Evolutionary conservation across 2,113 vertebrate genomes (phyloP), one percentile per base, ranked within the genome.

Genomic region (Cebus imitator): DNA sequence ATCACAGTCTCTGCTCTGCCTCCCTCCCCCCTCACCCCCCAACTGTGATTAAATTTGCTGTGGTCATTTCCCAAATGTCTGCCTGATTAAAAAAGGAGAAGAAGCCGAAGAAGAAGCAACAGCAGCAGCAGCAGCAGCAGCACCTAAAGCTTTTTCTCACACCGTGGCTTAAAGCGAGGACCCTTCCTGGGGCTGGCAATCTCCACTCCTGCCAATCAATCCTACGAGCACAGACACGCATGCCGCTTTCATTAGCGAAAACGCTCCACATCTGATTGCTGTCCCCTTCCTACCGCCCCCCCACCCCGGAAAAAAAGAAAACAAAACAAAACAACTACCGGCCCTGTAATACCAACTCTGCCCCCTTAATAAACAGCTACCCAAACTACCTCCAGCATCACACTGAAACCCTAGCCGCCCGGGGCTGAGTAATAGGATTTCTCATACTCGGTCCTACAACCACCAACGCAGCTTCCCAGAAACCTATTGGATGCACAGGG

Each of bases 1-100:
- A 90, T 98, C 98, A 79, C 88, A 72, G 92, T 97, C 97, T 91
- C 85, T 18, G 97, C 98, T 64, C 94, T 61, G 48, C 95, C 97
- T 96, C 95, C 35, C 98, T 96, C 91, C 73, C 16, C 82, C 97
- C 94, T 78, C 93, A 25, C 92, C 96, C 98, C 94, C 97, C 98
- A 97, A 96, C 98, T 98, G 98, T 97, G 98, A 98, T 98, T 98
- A 87, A 98, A 97, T 99, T 99, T 98, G 98, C 98, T 97, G 98
- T 98, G 99, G 99, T 99, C 99, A 98, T 98, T 99, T 98, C 98
- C 99, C 98, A 97, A 99, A 90, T 70, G 98, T 98, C 98, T 92
- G 97, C 98, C 98, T 84, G 98, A 96, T 76, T 52, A 92, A 73
- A 97, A 97, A 98, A 96, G 57, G 21, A 75, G 50, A 21, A 58